These are phyloP conservation scores for Poeciliopsis presidionis DNA, from an alignment of 2,797 vertebrate genomes.

Conservation along the genomic window DNA sequence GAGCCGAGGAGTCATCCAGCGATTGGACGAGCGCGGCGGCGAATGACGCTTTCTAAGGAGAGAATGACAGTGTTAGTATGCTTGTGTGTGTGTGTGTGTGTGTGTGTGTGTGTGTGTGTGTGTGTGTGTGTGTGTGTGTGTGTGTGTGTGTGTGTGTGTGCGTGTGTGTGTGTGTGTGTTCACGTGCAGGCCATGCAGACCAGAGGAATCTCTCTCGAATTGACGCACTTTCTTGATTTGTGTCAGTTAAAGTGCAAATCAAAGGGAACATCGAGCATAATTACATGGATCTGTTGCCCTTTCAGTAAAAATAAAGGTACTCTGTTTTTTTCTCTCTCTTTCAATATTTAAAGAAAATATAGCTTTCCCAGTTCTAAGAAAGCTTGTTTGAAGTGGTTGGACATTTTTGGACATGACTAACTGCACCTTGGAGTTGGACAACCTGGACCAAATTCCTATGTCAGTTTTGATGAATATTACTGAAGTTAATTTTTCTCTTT, in stretches of 20 bases:
- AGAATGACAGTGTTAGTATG: constrained; percentile 41
- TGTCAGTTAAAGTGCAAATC: constrained; percentile 88
- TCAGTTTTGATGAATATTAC: neutral
- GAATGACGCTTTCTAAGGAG: constrained; percentile 77
- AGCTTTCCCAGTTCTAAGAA: neutral
- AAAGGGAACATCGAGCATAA: constrained; percentile 67
- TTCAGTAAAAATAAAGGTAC: neutral
- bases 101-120: constrained; percentile 4
- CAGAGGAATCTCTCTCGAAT: constrained; percentile 68
- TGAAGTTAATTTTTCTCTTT: neutral
- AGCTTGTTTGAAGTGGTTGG: neutral
- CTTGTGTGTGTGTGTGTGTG: neutral
- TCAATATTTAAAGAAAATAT: neutral
- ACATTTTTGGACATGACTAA: neutral
- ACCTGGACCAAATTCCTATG: constrained; percentile 24
- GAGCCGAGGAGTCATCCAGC: constrained; percentile 65
- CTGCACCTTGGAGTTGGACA: constrained; percentile 15
- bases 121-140: neutral
- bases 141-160: no score
- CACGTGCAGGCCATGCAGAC: constrained; percentile 52
- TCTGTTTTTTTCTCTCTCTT: neutral
- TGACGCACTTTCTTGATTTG: constrained; percentile 82
- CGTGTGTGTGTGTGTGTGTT: constrained; percentile 16
- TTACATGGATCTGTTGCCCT: neutral
- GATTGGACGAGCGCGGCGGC: constrained; percentile 80